Conservation (phyloP, 2,888 invertebrate genomes). For the Drosophila borborema region DNA sequence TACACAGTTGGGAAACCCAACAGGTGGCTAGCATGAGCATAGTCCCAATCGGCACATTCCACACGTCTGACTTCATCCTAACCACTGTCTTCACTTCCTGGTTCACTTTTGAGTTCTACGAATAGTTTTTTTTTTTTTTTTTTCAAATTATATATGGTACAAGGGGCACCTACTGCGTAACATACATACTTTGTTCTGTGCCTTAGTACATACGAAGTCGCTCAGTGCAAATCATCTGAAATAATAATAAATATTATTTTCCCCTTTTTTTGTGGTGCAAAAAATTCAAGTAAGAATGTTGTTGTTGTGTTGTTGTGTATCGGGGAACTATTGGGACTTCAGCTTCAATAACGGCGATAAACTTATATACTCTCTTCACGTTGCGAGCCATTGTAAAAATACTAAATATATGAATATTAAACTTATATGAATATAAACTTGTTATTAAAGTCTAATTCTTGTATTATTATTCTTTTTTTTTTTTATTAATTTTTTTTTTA, state of each 20-base stretch:
- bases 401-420: no score
- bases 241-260: neutral
- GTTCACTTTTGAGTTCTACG: constrained; percentile 1
- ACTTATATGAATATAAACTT: no score
- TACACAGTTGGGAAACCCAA: constrained; percentile 18
- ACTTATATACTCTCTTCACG: no score
- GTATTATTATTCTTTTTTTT: no score
- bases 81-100: constrained; percentile 13
- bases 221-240: constrained; percentile 2
- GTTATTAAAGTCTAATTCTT: no score
- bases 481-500: no score
- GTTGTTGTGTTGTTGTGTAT: no score
- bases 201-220: neutral
- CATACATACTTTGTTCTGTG: neutral
- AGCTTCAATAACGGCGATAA: no score
- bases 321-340: no score
- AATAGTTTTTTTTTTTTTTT: neutral
- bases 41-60: neutral
- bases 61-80: neutral
- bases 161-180: neutral
- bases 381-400: no score
- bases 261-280: no score
- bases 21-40: constrained; percentile 15
- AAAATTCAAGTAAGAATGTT: no score
- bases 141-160: neutral